These are phyloP conservation scores for Toxotes lorentzi DNA, from an alignment of 2,797 vertebrate genomes.

Conservation along the genomic window DNA sequence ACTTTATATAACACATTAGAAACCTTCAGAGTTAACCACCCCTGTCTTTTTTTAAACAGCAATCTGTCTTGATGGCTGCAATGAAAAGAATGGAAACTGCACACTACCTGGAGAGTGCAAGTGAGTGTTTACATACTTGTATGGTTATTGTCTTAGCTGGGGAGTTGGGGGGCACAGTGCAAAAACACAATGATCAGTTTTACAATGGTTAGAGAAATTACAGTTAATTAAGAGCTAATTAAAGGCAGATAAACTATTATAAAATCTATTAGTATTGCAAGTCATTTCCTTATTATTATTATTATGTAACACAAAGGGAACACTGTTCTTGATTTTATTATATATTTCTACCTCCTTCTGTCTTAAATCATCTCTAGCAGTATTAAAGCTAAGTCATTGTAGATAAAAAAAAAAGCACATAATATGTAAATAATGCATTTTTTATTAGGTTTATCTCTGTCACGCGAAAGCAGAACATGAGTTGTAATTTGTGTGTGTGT, in stretches of 20 bases:
- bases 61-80: constrained; percentile 95
- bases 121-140: constrained; percentile 85
- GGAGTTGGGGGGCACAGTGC: too few relatives aligned
- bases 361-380: background rate
- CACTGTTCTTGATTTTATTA: background rate
- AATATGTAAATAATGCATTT: background rate
- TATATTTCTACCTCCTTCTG: background rate
- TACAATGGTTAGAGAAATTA: background rate
- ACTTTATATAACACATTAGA: background rate
- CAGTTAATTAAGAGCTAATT: too few relatives aligned
- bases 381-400: background rate
- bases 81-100: constrained; percentile 94
- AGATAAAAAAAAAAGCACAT: background rate
- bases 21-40: background rate
- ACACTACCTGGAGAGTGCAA: constrained; percentile 94
- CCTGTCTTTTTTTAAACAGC: constrained; percentile 80
- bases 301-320: background rate
- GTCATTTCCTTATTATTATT: background rate
- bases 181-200: background rate
- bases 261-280: background rate
- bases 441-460: background rate
- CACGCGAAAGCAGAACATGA: background rate
- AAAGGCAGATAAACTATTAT: background rate
- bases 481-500: constrained; percentile 23
- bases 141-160: background rate